Evolutionary conservation across 1,140 invertebrate species (phyloP), one percentile per base, ranked within the genome.

Genomic region (Drosophila bifasciata): DNA sequence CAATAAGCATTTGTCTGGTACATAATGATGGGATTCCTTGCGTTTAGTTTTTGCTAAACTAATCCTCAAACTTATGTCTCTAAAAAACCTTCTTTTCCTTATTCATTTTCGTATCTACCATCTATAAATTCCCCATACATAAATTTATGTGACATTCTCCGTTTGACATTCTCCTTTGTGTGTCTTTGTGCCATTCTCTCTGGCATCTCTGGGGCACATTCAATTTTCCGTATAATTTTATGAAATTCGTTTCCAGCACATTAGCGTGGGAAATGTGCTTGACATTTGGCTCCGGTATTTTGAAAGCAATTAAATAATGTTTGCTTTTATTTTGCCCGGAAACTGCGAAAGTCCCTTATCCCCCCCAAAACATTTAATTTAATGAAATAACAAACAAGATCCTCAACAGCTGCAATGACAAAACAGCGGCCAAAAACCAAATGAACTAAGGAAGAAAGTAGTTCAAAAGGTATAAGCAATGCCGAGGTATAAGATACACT

Each of bases 361-460:
- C 32, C 11, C 11, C 11, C 0, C 63, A 80, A 70, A 77, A 63
- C 81, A 86, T 86, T 81, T 81, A 81, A 86, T 86, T 86, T 86
- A 86, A 86, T 86, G 74, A 88, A 86, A 86, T 75, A 86, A 88
- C 81, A 88, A 86, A 86, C 81, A 86, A 75, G 58, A 48, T 68
- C 61, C 59, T 45, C 68, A n/a, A n/a, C 25, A 57, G 50, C 50
- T 80, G 45, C 56, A 76, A 79, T 59, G 55, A 67, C 80, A 79
- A 72, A 86, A 81, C 66, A 78, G 46, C 56, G 75, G 48, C 8
- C 8, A 39, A 17, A 53, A n/a, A 21, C 21, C 8, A 61, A 40
- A 71, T 17, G 58, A 53, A 44, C 13, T 17, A 9, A 28, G 15
- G 36, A 49, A 50, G 36, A 6, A 21, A 3, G 19, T 3, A 21